Evolutionary conservation across 2,113 vertebrate species (phyloP), one percentile per base, ranked within the genome.

Genomic region (Myrmophylax atrothorax): DNA sequence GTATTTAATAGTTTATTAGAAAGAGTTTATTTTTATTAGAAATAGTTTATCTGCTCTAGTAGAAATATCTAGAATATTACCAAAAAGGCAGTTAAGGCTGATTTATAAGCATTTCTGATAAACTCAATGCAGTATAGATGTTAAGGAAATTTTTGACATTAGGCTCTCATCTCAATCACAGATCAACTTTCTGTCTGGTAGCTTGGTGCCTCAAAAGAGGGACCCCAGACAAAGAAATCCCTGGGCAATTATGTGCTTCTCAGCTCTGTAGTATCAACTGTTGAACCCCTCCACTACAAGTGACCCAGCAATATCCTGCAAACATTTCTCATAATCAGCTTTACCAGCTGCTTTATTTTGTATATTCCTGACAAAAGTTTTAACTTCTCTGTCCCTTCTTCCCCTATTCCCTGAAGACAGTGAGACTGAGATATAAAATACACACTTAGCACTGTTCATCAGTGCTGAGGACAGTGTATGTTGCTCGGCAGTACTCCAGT

Each of bases 391-490:
- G n/a, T 40, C 47, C n/a, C 7, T 78, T 67, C 58, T 29, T 84
- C 53, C 35, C 16, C 20, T 69, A 3, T 56, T 4, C 6, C 15
- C 23, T 22, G 37, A 35, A 24, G 23, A 62, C 3, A 6, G 10
- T 15, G 28, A 16, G 59, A 55, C 1, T 77, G 58, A 26, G 44
- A 63, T 23, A 19, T 44, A 44, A 84, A 55, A 46, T 42, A 56
- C 8, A 17, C 10, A 42, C 31, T 25, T 69, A 35, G 55, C 28
- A 9, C 46, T 60, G 12, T 29, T 3, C 33, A 26, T 58, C 26
- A 5, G 5, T 9, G 19, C 37, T 0, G 2, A n/a, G 53, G 46
- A 28, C 38, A 12, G 6, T 44, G 1, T 25, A 13, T 31, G 46
- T 42, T 66, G 17, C 53, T 76, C 17, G 37, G 68, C 3, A 2